A percentile compares a stretch with the other conserved stretches of the same genome.
phyloP scores from a whole-genome alignment of 1,140 invertebrate species.

The Saccostrea echinata region DNA sequence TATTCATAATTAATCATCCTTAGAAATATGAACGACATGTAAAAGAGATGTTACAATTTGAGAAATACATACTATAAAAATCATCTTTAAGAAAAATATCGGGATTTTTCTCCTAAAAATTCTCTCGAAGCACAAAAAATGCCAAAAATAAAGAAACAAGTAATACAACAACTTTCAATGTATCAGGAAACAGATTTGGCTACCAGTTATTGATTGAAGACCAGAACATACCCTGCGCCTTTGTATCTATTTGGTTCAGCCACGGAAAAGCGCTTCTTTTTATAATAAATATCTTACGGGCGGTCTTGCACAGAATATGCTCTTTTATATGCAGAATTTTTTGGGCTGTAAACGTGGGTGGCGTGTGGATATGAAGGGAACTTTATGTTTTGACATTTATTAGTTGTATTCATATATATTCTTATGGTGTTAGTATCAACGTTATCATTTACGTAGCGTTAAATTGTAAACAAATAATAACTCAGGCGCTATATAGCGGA shows the following conservation, averaged over 20 bases:
- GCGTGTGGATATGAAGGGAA: background rate
- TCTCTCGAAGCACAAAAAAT: too few species aligned
- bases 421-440: constrained; percentile 6
- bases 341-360: constrained; percentile 26
- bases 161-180: too few species aligned
- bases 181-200: background rate
- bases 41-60: too few species aligned
- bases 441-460: constrained; percentile 3
- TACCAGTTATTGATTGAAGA: background rate
- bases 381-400: constrained; percentile 32
- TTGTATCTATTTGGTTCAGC: background rate
- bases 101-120: too few species aligned
- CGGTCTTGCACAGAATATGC: constrained; percentile 12
- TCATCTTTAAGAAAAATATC: too few species aligned
- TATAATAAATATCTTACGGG: background rate
- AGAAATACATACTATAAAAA: too few species aligned
- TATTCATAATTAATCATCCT: too few species aligned
- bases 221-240: background rate
- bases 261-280: background rate
- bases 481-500: background rate
- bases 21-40: too few species aligned
- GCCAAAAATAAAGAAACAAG: too few species aligned
- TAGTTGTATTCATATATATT: constrained; percentile 23
- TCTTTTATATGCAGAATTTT: constrained; percentile 35
- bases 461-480: constrained; percentile 38